Evolutionary conservation across 2,113 vertebrate species (phyloP), one percentile per base, ranked within the genome.

Genomic region (Centropus unirufus): DNA sequence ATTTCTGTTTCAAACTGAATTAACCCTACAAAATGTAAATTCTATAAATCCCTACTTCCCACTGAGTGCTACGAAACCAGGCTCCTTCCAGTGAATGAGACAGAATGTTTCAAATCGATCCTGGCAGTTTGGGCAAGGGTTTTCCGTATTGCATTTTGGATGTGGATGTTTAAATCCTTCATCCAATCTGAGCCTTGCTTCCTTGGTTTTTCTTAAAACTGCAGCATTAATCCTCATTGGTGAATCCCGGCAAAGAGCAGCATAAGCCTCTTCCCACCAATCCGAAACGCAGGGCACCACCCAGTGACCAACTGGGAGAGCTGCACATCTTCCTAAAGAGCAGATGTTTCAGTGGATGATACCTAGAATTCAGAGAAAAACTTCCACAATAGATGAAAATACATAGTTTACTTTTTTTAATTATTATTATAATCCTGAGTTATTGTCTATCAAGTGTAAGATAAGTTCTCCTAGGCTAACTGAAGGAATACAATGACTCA

Each of bases 221-320:
- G 12, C 6, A 40, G 21, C 6, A 14, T 6, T 54, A 21, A 32
- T 12, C 24, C 24, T 16, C 15, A 0, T 29, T 59, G 55, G 11
- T 12, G 42, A 42, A 1, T 0, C 2, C 6, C 2, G 55, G 32
- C 30, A 17, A 13, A 20, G 4, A 6, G 1, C 0, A 19, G 12
- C 8, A 0, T 0, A 9, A 40, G 2, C 14, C 46, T 30, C 57
- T 21, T 2, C 8, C 6, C 49, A 0, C 7, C 5, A 2, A 2
- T 1, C 8, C 3, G 9, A 32, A 44, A 20, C 0, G 9, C 47
- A 23, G 85, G 83, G 59, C 93, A 61, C 90, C 93, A 91, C 68
- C 95, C 77, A 63, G 51, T 68, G 96, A 12, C 0, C 1, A 3
- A 36, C 36, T 36, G 36, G 36, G 5, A 39, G 23, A 62, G 76